Evolutionary conservation across 2,888 invertebrate genomes (phyloP).

Genomic region (Chaetogeoica ovagalla): DNA sequence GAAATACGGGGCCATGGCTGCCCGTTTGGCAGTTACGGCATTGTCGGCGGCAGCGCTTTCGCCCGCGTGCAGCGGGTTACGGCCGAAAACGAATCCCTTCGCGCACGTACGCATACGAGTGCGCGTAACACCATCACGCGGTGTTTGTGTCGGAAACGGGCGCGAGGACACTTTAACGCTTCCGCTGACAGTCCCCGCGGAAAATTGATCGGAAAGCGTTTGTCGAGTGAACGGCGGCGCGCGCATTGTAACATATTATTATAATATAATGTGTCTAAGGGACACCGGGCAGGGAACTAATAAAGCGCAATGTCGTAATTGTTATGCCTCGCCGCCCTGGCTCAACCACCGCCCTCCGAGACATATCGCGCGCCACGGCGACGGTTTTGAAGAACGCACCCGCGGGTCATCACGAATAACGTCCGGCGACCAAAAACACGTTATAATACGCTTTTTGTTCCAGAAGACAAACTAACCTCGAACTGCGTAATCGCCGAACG

Average conservation of each 20-base stretch:
- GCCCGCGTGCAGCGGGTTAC: too few relatives aligned
- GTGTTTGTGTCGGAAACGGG: constrained; percentile 24
- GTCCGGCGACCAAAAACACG: too few relatives aligned
- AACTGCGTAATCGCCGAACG: too few relatives aligned
- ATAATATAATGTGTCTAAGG: constrained; percentile 38
- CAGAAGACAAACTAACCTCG: too few relatives aligned
- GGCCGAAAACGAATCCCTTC: too few relatives aligned
- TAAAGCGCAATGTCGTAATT: constrained; percentile 48
- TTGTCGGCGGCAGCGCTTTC: too few relatives aligned
- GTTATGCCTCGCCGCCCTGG: too few relatives aligned
- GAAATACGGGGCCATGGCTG: too few relatives aligned
- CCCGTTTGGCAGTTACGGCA: too few relatives aligned
- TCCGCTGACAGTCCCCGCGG: constrained; percentile 8
- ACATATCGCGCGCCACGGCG: not conserved
- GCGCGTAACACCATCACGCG: not conserved
- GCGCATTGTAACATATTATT: constrained; percentile 7
- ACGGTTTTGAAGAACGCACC: not conserved
- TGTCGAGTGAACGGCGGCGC: constrained; percentile 27
- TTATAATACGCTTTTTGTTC: too few relatives aligned
- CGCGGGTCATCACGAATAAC: not conserved
- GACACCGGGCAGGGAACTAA: not conserved
- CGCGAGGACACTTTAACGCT: constrained; percentile 35
- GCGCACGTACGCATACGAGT: too few relatives aligned
- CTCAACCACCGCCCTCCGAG: not conserved
- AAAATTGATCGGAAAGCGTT: constrained; percentile 49